These are phyloP conservation scores for Ranitomeya variabilis DNA, from an alignment of 2,113 vertebrate genomes.

Conservation along the genomic window DNA sequence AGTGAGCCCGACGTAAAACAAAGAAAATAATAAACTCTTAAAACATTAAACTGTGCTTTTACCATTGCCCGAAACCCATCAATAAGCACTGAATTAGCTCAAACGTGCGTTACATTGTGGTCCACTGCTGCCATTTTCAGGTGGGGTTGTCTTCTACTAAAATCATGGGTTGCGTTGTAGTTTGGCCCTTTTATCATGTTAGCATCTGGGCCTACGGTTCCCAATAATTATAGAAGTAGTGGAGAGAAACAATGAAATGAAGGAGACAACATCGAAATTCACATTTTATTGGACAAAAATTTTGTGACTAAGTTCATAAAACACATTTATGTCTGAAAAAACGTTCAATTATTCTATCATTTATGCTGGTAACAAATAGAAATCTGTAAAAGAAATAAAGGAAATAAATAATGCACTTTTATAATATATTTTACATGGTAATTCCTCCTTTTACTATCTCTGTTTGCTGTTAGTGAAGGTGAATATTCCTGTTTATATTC, in stretches of 20 bases:
- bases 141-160: neutral
- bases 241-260: neutral
- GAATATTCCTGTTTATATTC: neutral
- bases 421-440: neutral
- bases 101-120: neutral
- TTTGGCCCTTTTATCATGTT: neutral
- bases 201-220: neutral
- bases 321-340: neutral
- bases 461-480: neutral
- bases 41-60: neutral
- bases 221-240: neutral
- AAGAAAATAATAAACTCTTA: no score
- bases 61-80: neutral
- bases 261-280: neutral
- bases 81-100: neutral
- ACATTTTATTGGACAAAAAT: neutral
- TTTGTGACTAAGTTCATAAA: neutral
- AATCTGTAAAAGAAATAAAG: neutral
- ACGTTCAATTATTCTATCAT: neutral
- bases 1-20: no score
- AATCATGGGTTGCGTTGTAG: neutral
- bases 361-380: neutral
- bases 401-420: neutral
- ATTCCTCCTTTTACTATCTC: neutral
- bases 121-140: neutral